Percentiles rank a stretch among this genome's conserved stretches.
Evolutionary conservation across 30 jellyfish, hydroid and myxozoan genomes (phyloP).

Genomic region (Chrysaora quinquecirrha): DNA sequence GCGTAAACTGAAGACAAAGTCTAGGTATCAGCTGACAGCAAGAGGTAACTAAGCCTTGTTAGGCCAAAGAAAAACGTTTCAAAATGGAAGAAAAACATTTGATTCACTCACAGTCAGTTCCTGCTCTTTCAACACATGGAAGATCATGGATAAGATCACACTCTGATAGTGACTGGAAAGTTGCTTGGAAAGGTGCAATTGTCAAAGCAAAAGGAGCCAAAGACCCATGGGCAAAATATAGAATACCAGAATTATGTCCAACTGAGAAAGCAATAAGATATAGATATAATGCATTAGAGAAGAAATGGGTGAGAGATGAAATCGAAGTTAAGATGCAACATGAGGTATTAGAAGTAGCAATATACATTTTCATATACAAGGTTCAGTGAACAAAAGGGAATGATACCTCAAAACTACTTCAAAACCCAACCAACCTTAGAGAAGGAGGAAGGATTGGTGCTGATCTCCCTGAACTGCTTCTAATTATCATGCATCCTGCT

Average conservation of each 20-base stretch:
- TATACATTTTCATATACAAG: too few relatives aligned
- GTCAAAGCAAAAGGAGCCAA: conserved; percentile 78
- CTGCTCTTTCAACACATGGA: not conserved
- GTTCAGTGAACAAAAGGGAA: too few relatives aligned
- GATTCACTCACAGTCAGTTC: not conserved
- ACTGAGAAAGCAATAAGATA: conserved; percentile 86
- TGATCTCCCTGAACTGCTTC: too few relatives aligned
- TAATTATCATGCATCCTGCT: too few relatives aligned
- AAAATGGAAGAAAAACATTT: not conserved
- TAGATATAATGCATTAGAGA: conserved; percentile 84
- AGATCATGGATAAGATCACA: conserved; percentile 33
- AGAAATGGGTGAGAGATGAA: conserved; percentile 90
- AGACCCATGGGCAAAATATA: conserved; percentile 95
- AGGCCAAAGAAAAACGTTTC: too few relatives aligned
- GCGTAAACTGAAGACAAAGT: too few relatives aligned
- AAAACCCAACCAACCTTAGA: too few relatives aligned
- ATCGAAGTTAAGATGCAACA: conserved; percentile 85
- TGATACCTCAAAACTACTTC: too few relatives aligned
- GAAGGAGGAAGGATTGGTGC: too few relatives aligned
- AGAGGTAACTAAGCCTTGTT: too few relatives aligned
- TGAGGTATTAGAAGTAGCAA: too few relatives aligned
- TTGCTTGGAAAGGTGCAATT: conserved; percentile 86
- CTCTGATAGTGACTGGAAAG: conserved; percentile 70
- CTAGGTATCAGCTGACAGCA: too few relatives aligned
- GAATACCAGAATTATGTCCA: conserved; percentile 65